A percentile compares a stretch with the other conserved stretches of the same genome.
These are phyloP conservation scores for Cinclus cinclus DNA, from an alignment of 2,113 vertebrate species.

Conservation along the genomic window DNA sequence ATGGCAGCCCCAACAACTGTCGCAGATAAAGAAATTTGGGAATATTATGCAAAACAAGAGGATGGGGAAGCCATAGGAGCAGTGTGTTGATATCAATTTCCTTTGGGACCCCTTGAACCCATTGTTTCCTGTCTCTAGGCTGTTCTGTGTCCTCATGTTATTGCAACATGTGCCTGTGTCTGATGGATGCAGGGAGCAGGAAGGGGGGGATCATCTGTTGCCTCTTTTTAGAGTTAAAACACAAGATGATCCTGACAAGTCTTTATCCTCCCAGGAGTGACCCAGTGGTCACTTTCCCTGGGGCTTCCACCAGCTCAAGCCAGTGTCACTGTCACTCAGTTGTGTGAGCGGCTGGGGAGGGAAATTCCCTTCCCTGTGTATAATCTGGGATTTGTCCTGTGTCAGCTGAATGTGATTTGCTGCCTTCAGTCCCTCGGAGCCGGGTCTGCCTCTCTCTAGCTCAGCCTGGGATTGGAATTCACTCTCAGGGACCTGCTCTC, in stretches of 20 bases:
- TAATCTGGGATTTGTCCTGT: background rate
- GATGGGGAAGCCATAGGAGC: background rate
- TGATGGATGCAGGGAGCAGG: background rate
- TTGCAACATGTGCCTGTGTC: rapidly evolving
- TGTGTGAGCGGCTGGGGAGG: background rate
- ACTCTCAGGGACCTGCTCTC: background rate
- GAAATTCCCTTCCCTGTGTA: background rate
- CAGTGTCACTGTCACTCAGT: background rate
- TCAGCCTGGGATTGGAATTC: background rate
- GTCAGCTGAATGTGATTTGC: background rate
- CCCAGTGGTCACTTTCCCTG: background rate
- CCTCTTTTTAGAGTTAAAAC: background rate
- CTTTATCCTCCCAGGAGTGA: background rate
- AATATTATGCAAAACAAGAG: background rate
- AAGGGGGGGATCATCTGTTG: background rate
- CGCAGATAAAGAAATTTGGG: background rate
- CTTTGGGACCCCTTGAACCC: background rate
- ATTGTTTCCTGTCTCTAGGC: background rate
- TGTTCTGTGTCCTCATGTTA: background rate
- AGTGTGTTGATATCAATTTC: background rate
- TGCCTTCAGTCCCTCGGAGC: background rate
- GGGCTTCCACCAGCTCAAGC: background rate
- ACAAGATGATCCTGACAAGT: background rate
- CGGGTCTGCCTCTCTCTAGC: background rate
- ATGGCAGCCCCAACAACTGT: background rate